These are phyloP conservation scores for Leucoraja erinaceus DNA, from an alignment of 2,113 vertebrate genomes.

Conservation along the genomic window DNA sequence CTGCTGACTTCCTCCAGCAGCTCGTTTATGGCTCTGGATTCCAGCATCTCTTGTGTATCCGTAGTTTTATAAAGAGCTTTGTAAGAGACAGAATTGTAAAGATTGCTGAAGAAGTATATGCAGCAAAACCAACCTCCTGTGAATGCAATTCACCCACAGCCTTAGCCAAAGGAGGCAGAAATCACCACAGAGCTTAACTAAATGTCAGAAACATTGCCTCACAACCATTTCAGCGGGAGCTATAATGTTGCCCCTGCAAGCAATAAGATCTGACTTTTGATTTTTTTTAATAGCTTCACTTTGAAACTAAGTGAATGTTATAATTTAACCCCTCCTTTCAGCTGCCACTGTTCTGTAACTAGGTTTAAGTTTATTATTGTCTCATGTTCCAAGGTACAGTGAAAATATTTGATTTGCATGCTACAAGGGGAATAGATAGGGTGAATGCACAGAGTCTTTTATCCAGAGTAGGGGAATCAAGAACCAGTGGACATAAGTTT, in stretches of 20 bases:
- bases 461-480: no score
- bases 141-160: neutral
- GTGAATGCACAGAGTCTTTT: no score
- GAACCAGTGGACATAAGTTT: no score
- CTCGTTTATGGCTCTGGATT: no score
- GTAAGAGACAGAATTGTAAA: neutral
- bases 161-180: neutral
- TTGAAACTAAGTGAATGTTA: neutral
- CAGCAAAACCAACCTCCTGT: neutral
- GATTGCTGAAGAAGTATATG: neutral
- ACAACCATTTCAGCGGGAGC: neutral
- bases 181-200: neutral
- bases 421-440: no score
- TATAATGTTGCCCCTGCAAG: neutral
- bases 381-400: no score
- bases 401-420: no score
- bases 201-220: neutral
- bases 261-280: neutral
- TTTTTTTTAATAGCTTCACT: neutral
- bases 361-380: no score
- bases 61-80: neutral
- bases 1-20: no score
- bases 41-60: no score
- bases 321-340: neutral
- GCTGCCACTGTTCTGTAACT: neutral